Evolutionary conservation across 2,888 invertebrate genomes (phyloP).

Genomic region (Brassicogethes aeneus): DNA sequence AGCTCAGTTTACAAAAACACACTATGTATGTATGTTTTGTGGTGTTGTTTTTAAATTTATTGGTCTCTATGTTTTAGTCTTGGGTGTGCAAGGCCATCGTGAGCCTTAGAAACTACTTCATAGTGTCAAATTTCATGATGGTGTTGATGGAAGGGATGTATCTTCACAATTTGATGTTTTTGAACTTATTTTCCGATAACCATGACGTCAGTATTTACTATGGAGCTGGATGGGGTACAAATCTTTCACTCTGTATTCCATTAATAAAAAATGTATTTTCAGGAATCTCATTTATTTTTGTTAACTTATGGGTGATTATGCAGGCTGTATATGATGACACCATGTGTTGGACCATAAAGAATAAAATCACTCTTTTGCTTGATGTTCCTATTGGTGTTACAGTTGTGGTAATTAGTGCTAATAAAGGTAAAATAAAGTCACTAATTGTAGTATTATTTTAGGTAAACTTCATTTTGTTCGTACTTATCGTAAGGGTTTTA

Average conservation of each 20-base stretch:
- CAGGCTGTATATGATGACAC: slow-evolving; percentile 45
- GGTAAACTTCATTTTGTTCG: slow-evolving; percentile 55
- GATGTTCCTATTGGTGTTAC: slow-evolving; percentile 50
- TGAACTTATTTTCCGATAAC: slow-evolving; percentile 54
- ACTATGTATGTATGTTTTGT: background rate
- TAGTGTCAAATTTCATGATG: slow-evolving; percentile 59
- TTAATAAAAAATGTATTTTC: too few relatives aligned
- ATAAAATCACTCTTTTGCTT: slow-evolving; percentile 44
- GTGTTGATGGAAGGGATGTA: slow-evolving; percentile 63
- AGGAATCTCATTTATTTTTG: slow-evolving; percentile 48
- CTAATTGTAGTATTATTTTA: too few relatives aligned
- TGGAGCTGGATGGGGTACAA: slow-evolving; percentile 60
- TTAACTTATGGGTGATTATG: slow-evolving; percentile 50
- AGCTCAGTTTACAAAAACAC: slow-evolving; percentile 30
- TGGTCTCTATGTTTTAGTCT: too few relatives aligned
- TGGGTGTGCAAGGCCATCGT: slow-evolving; percentile 57
- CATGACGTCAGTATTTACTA: slow-evolving; percentile 50
- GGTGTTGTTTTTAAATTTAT: too few relatives aligned
- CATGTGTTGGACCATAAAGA: slow-evolving; percentile 52
- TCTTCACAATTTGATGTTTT: slow-evolving; percentile 57
- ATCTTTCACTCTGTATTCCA: too few relatives aligned
- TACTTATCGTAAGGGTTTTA: slow-evolving; percentile 50
- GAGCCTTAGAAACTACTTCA: slow-evolving; percentile 52
- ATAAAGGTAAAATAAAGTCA: slow-evolving; percentile 3
- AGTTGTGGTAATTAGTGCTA: slow-evolving; percentile 46